Evolutionary conservation across 2,797 vertebrate genomes (phyloP), one percentile per base, ranked within the genome.

Genomic region (Simalia tracyae): DNA sequence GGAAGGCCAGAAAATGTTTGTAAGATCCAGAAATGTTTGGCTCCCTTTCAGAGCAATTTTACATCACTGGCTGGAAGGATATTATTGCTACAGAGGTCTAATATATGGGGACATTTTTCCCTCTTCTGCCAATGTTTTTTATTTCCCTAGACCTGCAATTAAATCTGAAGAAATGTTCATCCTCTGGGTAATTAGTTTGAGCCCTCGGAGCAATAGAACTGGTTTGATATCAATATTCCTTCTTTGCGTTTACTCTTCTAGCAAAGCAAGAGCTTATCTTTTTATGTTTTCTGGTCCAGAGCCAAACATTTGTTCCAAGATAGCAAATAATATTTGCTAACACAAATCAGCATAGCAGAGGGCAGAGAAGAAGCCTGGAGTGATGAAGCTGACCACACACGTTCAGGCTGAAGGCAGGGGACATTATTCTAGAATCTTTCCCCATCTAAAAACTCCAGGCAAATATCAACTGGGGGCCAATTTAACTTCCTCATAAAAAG

Each of bases 281-380:
- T 94, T 95, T 91, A 76, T 95, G 84, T 94, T 96, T 96, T 95
- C 92, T 95, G 94, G 92, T 91, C 89, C 89, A 87, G 89, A 94
- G 94, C 36, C 72, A 46, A 76, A 81, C 90, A 95, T 95, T 95
- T 90, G 54, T 95, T 95, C 95, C 96, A 92, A 26, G 95, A 96
- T 95, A 97, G 95, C 94, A 24, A 26, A 28, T 72, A 72, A 91
- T 72, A n/a, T 72, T 28, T 91, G 14, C 50, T 91, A 36, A 66
- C 9, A 17, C 54, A 89, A 86, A 89, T 68, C 11, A 66, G 36
- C 24, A 59, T 14, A 56, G 60, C 11, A 26, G 17, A 22, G 1
- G 22, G 26, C 8, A 1, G 46, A 42, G 1, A 5, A 11, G 26
- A 19, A 85, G 22, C 9, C 7, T 10, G 10, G n/a, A 28, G 22